Base-by-base conservation (phyloP, 2,797 vertebrate species). In the Bovichtus diacanthus region DNA sequence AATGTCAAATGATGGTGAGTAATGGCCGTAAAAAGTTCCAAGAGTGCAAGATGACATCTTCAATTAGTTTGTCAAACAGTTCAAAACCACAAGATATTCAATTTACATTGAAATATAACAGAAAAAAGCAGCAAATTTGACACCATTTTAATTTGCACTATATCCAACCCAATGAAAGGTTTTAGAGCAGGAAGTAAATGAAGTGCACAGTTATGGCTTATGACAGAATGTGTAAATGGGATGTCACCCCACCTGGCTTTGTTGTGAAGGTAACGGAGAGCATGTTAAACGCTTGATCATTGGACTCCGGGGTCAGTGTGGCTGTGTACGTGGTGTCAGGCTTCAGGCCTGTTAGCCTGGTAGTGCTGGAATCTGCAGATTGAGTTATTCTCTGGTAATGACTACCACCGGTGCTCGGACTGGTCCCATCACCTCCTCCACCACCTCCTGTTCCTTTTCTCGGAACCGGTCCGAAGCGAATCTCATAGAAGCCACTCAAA, bases 291-390 rank as follows among this genome's bases (percentile, higher is more conserved):
- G 90, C 87, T 16, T 85, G 93, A 44, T 93, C 51, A 18, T 97
- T 97, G 69, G 96, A 96, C 74, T 97, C 96, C 0, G 97, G 96
- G n/a, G 93, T 90, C 68, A 99, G 95, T 0, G 87, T 95, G 66
- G 96, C 96, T 1, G 90, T 92, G 0, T 99, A 99, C 1, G 91
- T 96, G 23, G 97, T 97, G 71, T 95, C 94, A 0, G 98, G 95
- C 7, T 78, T 84, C 8, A 99, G 95, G 74, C 83, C 85, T 0
- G 82, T 92, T 69, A 99, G 91, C 23, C 76, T 49, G 47, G 91
- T 85, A 62, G 78, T 91, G 2, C 86, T 97, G 79, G 95, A 89
- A 21, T 95, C 92, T 5, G 95, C 95, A 0, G 95, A 90, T 6
- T 88, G 80, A 6, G 83, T 93, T 7, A 95, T 78, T 78, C 81